These are phyloP conservation scores for Darevskia mixta DNA, from an alignment of 2,797 vertebrate genomes.

Conservation along the genomic window DNA sequence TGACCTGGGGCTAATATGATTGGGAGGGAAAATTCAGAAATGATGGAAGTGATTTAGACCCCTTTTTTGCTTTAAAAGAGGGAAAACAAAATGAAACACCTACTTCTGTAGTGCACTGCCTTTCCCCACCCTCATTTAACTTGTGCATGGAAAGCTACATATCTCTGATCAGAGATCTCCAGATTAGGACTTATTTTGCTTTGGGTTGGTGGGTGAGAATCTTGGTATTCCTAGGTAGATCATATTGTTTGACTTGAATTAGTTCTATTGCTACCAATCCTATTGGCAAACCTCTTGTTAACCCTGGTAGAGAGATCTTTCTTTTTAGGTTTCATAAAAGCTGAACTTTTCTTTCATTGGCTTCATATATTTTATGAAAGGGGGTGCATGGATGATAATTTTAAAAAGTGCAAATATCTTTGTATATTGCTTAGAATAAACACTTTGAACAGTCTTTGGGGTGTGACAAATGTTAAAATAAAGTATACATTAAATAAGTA, in stretches of 20 bases:
- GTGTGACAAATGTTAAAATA: conserved; percentile 41
- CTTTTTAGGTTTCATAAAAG: conserved; percentile 40
- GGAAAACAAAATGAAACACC: background rate
- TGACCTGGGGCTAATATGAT: background rate
- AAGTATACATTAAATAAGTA: conserved; percentile 13
- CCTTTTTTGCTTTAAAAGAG: background rate
- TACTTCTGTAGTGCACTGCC: background rate
- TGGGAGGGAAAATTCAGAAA: background rate
- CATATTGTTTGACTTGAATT: conserved; percentile 5
- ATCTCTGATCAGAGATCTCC: background rate
- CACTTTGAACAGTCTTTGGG: conserved; percentile 63
- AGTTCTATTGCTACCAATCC: conserved; percentile 6
- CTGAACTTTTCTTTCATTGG: conserved; percentile 57
- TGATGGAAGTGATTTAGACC: background rate
- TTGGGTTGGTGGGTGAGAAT: background rate
- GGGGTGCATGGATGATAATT: conserved; percentile 71
- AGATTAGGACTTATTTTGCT: background rate
- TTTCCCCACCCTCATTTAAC: background rate
- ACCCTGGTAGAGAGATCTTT: conserved; percentile 8
- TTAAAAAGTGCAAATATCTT: conserved; percentile 60
- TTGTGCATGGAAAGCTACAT: background rate
- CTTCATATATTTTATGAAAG: conserved; percentile 77
- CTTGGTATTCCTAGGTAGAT: conserved; percentile 7
- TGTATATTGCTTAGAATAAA: conserved; percentile 66
- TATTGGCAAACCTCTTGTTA: conserved; percentile 10